Conservation (phyloP, 2,888 invertebrate species). For the Ophion ellenae region DNA sequence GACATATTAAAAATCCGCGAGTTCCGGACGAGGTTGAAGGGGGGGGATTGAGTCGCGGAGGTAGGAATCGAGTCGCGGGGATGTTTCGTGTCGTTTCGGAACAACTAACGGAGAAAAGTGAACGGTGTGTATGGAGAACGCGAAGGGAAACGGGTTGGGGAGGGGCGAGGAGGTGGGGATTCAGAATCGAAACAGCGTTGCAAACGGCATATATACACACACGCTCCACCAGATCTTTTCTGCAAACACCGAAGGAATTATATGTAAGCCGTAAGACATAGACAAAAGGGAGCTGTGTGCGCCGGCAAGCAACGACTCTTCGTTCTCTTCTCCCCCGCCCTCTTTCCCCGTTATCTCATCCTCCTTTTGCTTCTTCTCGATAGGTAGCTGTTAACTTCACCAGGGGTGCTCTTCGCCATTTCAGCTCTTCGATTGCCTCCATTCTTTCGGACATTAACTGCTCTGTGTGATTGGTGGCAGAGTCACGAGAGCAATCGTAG, state of each 20-base stretch:
- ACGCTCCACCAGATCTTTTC: slow-evolving; percentile 82
- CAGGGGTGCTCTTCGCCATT: slow-evolving; percentile 41
- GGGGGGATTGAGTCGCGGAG: slow-evolving; percentile 82
- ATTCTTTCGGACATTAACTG: not conserved
- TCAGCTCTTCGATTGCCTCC: slow-evolving; percentile 31
- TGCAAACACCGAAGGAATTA: slow-evolving; percentile 87
- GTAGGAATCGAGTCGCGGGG: slow-evolving; percentile 81
- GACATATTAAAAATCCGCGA: slow-evolving; percentile 82
- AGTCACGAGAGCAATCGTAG: slow-evolving; percentile 56
- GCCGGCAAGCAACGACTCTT: slow-evolving; percentile 49
- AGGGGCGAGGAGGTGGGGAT: slow-evolving; percentile 32
- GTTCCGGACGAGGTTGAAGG: slow-evolving; percentile 73
- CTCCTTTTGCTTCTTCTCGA: slow-evolving; percentile 1
- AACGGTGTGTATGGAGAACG: slow-evolving; percentile 72
- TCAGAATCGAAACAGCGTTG: slow-evolving; percentile 48
- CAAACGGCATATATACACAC: slow-evolving; percentile 50
- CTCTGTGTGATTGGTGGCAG: not conserved
- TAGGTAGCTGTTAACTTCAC: slow-evolving; percentile 41
- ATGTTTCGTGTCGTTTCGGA: slow-evolving; percentile 77
- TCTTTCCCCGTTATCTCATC: not conserved
- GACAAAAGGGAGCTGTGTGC: slow-evolving; percentile 79
- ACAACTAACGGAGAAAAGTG: slow-evolving; percentile 72
- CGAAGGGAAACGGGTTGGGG: slow-evolving; percentile 65
- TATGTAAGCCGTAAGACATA: slow-evolving; percentile 87
- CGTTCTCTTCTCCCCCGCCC: slow-evolving; percentile 26